Evolutionary conservation across 2,888 invertebrate genomes (phyloP), one percentile per base, ranked within the genome.

Genomic region (Zygogramma bicolorata): DNA sequence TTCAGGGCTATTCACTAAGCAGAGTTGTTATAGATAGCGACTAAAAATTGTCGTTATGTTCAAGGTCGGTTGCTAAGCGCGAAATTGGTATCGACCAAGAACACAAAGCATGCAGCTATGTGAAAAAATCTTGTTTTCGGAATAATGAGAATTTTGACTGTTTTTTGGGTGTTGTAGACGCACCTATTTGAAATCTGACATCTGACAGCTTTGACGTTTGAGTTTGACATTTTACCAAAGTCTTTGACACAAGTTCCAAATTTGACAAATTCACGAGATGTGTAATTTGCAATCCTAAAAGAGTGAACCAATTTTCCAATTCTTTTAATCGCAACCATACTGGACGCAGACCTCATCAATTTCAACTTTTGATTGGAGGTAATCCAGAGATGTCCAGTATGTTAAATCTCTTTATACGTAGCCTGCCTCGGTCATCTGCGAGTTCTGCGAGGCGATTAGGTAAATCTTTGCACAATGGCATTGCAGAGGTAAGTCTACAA

Each of bases 381-480:
- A 59, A 34, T 61, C 34, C 7, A 10, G 76, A 68, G 67, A 83
- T 83, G 83, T 81, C 83, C 65, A 79, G 75, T 75, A 82, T 90
- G 85, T 85, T 90, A 77, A 87, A 87, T 68, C 82, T 89, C 80
- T 86, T 88, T 76, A 85, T 88, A 77, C 87, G 89, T 77, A 87
- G 85, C 80, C 78, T 89, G 80, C 88, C 88, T 76, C 86, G 88
- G 74, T 79, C 83, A 80, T 82, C 85, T 80, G 63, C n/a, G n/a
- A n/a, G n/a, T n/a, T n/a, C n/a, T n/a, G 83, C 57, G n/a, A 82
- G 84, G 62, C 80, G 80, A 68, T 70, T 84, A 77, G 82, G 81
- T 75, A 85, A 83, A 76, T 81, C 77, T 76, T 62, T 85, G 73
- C 85, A 84, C 75, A 83, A 81, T 76, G 81, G 78, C 78, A 68